Base-by-base conservation (phyloP, 2,797 vertebrate genomes). In the Pangasius djambal region DNA sequence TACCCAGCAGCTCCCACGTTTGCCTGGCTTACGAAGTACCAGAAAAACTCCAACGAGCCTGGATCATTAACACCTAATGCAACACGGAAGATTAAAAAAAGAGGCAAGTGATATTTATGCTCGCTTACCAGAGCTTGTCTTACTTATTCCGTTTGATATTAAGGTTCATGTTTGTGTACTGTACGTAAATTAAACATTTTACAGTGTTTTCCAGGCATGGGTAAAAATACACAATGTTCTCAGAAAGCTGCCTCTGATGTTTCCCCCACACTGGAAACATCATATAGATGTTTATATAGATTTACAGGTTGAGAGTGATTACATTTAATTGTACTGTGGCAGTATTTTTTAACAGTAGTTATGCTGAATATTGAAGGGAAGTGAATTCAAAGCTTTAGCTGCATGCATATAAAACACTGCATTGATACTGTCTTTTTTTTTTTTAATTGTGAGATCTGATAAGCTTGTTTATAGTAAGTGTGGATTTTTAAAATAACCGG, bases 1-100 rank as follows among this genome's bases (percentile, higher is more conserved):
- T 92, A 94, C 63, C 92, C 95, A 31, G 40, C 93, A 6, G 69
- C 90, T 2, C 94, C 92, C 0, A 94, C 95, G 85, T 97, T 97
- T 86, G 93, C 93, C 67, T 98, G 97, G 97, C 94, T 97, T 70
- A 91, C 89, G 44, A 96, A 95, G 88, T 97, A 97, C 92, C 92
- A 93, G 28, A 94, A 92, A 88, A 18, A 79, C 50, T 59, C 87
- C 48, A 94, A 79, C 92, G 88, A 86, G 34, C 89, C 85, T 50
- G 91, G 87, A 86, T 87, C 89, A 2, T 61, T 92, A 0, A 69
- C 89, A 31, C 93, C 94, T 5, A 77, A 91, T 4, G 82, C 89
- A 13, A 67, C 93, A 18, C 81, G 69, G 57, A 94, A 93, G 88
- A 89, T 91, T 3, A 90, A 79, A 83, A 95, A 95, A 95, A 93